Evolutionary conservation across 2,888 invertebrate species (phyloP), one percentile per base, ranked within the genome.

Genomic region (Pandemis corylana): DNA sequence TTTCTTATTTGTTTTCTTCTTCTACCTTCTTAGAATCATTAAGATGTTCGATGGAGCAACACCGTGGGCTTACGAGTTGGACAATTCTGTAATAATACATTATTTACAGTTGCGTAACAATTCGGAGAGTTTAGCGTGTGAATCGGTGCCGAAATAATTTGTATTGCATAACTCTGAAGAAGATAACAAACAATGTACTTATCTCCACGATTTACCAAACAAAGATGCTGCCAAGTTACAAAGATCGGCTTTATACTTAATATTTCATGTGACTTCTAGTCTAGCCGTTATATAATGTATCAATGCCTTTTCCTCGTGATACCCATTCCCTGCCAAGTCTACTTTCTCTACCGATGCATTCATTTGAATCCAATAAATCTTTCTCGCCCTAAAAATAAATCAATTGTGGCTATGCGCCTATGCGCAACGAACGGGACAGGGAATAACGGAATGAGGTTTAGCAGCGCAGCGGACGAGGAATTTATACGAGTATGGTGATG

Each of bases 321-420:
- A 81, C 77, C 76, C 76, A 80, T 78, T 65, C 76, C 82, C 80
- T 88, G 90, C 89, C 89, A 90, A 89, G 81, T 83, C 79, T 75
- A 87, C 89, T 90, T 90, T 90, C 90, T 86, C 88, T 84, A 76
- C 46, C 76, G 72, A 81, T 84, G 80, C 80, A 84, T 83, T 75
- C 53, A 68, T 74, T 71, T 77, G 75, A 77, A 77, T 82, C 78
- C 78, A 80, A 87, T 87, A 85, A 82, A 86, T 87, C 79, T 84
- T 76, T 76, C 77, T 68, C 72, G 72, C 77, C 78, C 77, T 82
- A 77, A 78, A 81, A 83, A 84, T 86, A 84, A 84, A 85, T 87
- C 84, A 83, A 82, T 80, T 81, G 79, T 77, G 81, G 77, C 78
- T 81, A 81, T 79, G 78, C 81, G 77, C 76, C 69, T 76, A 79